phyloP scores from a whole-genome alignment of 2,888 invertebrate genomes.

The Lasioglossum lativentre region DNA sequence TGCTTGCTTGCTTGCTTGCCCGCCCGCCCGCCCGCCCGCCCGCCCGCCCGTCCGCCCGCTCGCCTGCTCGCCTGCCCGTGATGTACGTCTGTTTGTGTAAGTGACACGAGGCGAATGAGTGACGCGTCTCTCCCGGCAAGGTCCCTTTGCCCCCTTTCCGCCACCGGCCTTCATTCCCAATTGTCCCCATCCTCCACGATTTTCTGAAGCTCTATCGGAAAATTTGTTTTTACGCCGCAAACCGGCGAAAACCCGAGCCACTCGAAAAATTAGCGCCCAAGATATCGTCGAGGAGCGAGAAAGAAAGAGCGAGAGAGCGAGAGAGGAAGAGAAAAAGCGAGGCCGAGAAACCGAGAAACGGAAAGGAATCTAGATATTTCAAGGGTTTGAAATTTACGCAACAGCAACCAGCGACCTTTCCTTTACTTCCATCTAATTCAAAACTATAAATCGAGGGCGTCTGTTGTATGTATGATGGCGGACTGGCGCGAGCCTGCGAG shows the following conservation, averaged over 20 bases:
- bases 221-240: not conserved
- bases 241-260: no score
- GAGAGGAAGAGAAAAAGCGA: not conserved
- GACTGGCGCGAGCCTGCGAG: conserved; percentile 78
- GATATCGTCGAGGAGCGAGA: not conserved
- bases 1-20: conserved; percentile 21
- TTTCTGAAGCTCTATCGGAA: conserved; percentile 19
- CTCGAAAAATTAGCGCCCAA: conserved; percentile 28
- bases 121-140: conserved; percentile 78
- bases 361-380: conserved; percentile 57
- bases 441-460: conserved; percentile 84
- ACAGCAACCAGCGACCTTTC: conserved; percentile 75
- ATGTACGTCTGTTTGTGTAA: conserved; percentile 85
- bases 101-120: conserved; percentile 83
- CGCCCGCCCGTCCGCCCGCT: no score
- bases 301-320: not conserved
- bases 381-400: conserved; percentile 72
- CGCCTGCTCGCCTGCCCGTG: conserved; percentile 79
- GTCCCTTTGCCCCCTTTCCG: conserved; percentile 44
- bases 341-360: not conserved
- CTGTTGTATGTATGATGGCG: conserved; percentile 83
- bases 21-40: conserved; percentile 46
- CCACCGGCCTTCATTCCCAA: conserved; percentile 41
- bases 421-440: conserved; percentile 83
- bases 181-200: conserved; percentile 35